phyloP scores from a whole-genome alignment of 1,140 invertebrate species.

The Mylabris phalerata region DNA sequence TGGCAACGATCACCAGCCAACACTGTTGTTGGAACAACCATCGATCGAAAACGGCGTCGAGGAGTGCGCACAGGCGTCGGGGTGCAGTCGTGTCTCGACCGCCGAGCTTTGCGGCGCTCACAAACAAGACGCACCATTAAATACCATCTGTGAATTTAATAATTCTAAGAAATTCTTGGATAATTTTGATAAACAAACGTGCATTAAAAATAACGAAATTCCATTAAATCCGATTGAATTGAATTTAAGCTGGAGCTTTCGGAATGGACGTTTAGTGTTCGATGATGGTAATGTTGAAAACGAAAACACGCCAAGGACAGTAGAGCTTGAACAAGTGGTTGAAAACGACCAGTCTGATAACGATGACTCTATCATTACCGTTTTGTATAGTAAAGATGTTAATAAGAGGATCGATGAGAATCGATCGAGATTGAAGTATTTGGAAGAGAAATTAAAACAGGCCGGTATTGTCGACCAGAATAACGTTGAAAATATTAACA shows the following conservation, averaged over 20 bases:
- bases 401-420: slow-evolving; percentile 28
- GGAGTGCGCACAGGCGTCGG: slow-evolving; percentile 35
- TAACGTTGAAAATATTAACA: slow-evolving; percentile 2
- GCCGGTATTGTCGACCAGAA: slow-evolving; percentile 30
- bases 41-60: slow-evolving; percentile 33
- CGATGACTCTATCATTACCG: neutral
- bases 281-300: slow-evolving; percentile 9
- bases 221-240: neutral
- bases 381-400: slow-evolving; percentile 31
- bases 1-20: neutral
- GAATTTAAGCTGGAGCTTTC: slow-evolving; percentile 30
- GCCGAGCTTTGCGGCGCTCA: slow-evolving; percentile 31
- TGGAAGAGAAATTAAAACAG: slow-evolving; percentile 34
- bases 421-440: slow-evolving; percentile 28
- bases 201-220: neutral
- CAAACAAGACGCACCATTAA: slow-evolving; percentile 9
- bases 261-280: slow-evolving; percentile 34
- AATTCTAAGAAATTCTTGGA: too few relatives aligned
- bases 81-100: slow-evolving; percentile 37
- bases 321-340: slow-evolving; percentile 8
- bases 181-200: too few relatives aligned
- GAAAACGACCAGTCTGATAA: neutral
- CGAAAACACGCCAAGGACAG: slow-evolving; percentile 3
- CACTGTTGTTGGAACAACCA: slow-evolving; percentile 10
- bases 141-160: slow-evolving; percentile 5